Percentiles rank a stretch among this genome's conserved stretches.
Conservation (phyloP, 2,113 vertebrate species). For the Eudorcas thomsonii region DNA sequence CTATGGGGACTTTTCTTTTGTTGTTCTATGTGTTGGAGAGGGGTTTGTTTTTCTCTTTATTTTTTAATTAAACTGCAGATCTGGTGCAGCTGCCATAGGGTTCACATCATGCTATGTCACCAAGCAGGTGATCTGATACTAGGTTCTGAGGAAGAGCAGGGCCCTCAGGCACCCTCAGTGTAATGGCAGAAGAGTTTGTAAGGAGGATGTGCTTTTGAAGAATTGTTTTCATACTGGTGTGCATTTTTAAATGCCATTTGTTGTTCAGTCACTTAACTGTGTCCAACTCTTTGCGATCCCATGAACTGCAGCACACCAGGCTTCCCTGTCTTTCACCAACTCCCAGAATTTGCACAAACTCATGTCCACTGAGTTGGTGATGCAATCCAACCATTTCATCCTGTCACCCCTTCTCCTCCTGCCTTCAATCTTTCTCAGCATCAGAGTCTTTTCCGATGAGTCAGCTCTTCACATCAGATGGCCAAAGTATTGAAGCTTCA, state of each 20-base stretch:
- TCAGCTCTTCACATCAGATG: not conserved
- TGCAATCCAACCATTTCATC: not conserved
- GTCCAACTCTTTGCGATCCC: not conserved
- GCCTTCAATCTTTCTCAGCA: not conserved
- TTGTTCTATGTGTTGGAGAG: not conserved
- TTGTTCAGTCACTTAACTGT: not conserved
- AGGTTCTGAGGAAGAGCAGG: not conserved
- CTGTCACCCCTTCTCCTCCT: not conserved
- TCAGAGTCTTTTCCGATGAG: not conserved
- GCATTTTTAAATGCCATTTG: not conserved
- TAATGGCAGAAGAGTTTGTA: not conserved
- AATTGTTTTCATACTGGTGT: not conserved
- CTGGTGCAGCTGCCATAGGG: not conserved
- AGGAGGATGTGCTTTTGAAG: not conserved
- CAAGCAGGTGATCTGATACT: not conserved
- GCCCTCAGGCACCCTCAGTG: not conserved
- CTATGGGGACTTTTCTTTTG: not conserved
- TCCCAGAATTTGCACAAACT: not conserved
- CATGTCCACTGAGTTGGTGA: not conserved
- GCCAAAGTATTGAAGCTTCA: not conserved
- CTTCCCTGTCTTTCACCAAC: not conserved
- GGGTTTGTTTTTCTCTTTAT: slow-evolving; percentile 16
- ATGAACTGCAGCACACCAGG: not conserved
- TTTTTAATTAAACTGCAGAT: slow-evolving; percentile 63
- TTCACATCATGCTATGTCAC: not conserved